These are phyloP conservation scores for Eucidaris tribuloides DNA, from an alignment of 35 echinoderm and acorn worm genomes.

Conservation along the genomic window DNA sequence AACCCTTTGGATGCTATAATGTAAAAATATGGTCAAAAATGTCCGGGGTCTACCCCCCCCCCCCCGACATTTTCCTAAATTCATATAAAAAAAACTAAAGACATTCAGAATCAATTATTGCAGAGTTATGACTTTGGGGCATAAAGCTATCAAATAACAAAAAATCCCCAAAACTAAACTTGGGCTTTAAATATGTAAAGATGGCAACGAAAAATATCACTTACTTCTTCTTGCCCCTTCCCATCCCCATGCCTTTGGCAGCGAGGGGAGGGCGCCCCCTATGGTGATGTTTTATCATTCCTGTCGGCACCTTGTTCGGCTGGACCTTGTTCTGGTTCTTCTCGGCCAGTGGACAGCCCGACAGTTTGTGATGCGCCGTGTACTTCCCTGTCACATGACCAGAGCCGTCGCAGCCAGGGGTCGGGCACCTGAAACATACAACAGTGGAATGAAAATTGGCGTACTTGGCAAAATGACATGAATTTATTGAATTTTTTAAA, in stretches of 20 bases:
- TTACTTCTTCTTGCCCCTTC: conserved; percentile 73
- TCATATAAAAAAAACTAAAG: too few species aligned
- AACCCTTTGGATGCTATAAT: too few species aligned
- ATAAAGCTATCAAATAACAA: too few species aligned
- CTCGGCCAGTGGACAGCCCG: conserved; percentile 88
- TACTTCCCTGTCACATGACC: conserved; percentile 98
- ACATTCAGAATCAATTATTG: too few species aligned
- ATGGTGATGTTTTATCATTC: background rate
- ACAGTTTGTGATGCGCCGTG: conserved; percentile 81
- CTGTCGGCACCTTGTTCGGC: background rate
- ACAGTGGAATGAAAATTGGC: background rate
- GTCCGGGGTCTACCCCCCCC: too few species aligned
- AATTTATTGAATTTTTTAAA: too few species aligned
- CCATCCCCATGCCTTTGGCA: conserved; percentile 14
- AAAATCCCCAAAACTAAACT: too few species aligned
- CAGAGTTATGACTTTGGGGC: too few species aligned
- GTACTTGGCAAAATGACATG: too few species aligned
- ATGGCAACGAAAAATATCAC: conserved; percentile 68
- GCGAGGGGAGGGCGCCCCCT: conserved; percentile 78
- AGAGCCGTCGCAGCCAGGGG: conserved; percentile 81
- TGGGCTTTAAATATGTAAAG: too few species aligned
- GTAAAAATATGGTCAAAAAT: too few species aligned
- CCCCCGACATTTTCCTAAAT: too few species aligned
- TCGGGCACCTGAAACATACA: conserved; percentile 77
- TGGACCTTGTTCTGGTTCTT: conserved; percentile 47